These are phyloP conservation scores for Nothura maculosa DNA, from an alignment of 2,797 vertebrate species.

Conservation along the genomic window DNA sequence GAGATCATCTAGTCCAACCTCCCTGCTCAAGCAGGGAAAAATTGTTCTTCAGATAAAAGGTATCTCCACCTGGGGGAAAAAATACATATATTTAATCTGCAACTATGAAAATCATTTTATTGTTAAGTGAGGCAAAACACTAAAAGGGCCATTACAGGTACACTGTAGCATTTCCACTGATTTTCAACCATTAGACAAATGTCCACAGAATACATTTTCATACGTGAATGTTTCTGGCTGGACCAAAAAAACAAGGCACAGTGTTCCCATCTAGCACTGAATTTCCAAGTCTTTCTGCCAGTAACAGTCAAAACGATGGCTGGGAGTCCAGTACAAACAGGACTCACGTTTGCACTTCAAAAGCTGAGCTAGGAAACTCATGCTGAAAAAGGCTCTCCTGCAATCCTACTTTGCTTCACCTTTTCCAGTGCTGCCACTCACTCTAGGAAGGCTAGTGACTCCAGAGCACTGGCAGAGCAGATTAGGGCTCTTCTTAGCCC, in stretches of 20 bases:
- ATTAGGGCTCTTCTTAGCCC: not conserved
- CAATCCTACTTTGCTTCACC: not conserved
- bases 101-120: not conserved
- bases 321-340: not conserved
- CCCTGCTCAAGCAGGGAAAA: no score
- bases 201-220: rapidly evolving
- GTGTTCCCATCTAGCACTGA: not conserved
- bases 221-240: not conserved
- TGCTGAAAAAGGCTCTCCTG: not conserved
- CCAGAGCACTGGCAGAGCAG: no score
- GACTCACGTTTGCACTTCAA: not conserved
- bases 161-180: not conserved
- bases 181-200: not conserved
- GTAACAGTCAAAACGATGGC: not conserved
- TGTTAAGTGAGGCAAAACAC: not conserved
- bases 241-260: not conserved
- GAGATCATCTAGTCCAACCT: no score
- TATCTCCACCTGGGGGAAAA: not conserved
- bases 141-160: not conserved
- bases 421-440: not conserved
- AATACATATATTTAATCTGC: not conserved
- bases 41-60: not conserved
- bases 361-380: not conserved
- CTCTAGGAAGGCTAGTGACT: not conserved
- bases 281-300: not conserved